Evolutionary conservation across 2,888 invertebrate species (phyloP), one percentile per base, ranked within the genome.

Genomic region (Caenorhabditis macrosperma): DNA sequence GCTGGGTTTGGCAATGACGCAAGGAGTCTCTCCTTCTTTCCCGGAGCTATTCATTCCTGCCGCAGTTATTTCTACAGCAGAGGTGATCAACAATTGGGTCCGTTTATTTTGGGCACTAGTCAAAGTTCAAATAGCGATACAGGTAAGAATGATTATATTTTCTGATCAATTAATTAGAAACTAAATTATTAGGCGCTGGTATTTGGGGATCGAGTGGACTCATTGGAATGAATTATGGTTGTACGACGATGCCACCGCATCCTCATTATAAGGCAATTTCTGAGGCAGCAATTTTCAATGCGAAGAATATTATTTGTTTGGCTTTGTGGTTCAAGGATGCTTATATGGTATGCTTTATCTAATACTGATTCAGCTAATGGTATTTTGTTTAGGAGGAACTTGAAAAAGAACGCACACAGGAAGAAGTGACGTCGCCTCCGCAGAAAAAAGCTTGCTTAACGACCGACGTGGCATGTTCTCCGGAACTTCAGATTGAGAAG

Each of bases 371-470:
- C 59, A 71, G 82, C 17, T 82, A 82, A 82, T 68, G 69, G 77
- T 28, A 22, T 82, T 82, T 82, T 55, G 67, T 81, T 81, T 68
- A 81, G 81, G 74, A 81, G 67, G 78, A 81, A 52, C 74, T 81
- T 28, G 74, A 9, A 67, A 81, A 75, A 30, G 81, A 81, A n/a
- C 4, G 24, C 15, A 48, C 22, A 50, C 35, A 48, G 52, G 38
- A 30, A 64, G 38, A 81, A 59, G 12, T 46, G 46, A 46, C 46
- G 2, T 78, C 82, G 76, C 81, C 82, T 54, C 79, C 76, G 28
- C 4, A 24, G 4, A 82, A 82, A 77, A 82, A 82, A 68, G n/a
- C 79, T 20, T 2, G 20, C 20, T 2, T 75, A n/a, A 22, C 66
- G 77, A 67, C 75, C 59, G 81, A 57, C 4, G 20, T 77, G 12